Evolutionary conservation across 2,113 vertebrate genomes (phyloP), one percentile per base, ranked within the genome.

Genomic region (Verasper variegatus): DNA sequence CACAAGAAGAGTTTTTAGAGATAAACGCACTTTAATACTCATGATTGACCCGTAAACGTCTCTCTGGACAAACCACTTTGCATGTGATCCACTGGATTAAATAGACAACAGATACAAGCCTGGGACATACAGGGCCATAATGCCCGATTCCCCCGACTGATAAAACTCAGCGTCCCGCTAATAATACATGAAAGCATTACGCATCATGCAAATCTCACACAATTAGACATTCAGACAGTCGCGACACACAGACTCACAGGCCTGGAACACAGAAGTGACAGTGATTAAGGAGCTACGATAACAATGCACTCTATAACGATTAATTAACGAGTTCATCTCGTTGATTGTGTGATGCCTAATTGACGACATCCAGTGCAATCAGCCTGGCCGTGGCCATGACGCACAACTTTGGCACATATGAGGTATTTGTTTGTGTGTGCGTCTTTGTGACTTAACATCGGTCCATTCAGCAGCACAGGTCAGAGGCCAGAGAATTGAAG

Each of bases 31-130:
- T 98, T 98, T 97, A 98, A 96, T 98, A 95, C 90, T 96, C 94
- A 96, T 91, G 91, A 93, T 88, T 95, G 94, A 97, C 96, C 96
- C 96, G 96, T 98, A 97, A 96, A 95, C 89, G 91, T 92, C 93
- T 93, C 92, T 94, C 88, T 93, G 91, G 88, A 91, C 93, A 92
- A 90, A 87, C 88, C 88, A 90, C 79, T 57, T 37, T 78, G 40
- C 87, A 92, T 90, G 93, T 93, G 88, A 86, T 92, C 35, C 76
- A 94, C 91, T 83, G 56, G 75, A 87, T 86, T 90, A 84, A 83
- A 86, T 81, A 88, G 70, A 77, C 45, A 72, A 90, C 80, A 91
- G 70, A 81, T 78, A 88, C 74, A 86, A 84, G 84, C 83, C 73
- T 68, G 68, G 57, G 63, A 88, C 81, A 72, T 7, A 84, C 47